Evolutionary conservation across 2,797 vertebrate species (phyloP).

Genomic region (Acrossocheilus fasciatus): DNA sequence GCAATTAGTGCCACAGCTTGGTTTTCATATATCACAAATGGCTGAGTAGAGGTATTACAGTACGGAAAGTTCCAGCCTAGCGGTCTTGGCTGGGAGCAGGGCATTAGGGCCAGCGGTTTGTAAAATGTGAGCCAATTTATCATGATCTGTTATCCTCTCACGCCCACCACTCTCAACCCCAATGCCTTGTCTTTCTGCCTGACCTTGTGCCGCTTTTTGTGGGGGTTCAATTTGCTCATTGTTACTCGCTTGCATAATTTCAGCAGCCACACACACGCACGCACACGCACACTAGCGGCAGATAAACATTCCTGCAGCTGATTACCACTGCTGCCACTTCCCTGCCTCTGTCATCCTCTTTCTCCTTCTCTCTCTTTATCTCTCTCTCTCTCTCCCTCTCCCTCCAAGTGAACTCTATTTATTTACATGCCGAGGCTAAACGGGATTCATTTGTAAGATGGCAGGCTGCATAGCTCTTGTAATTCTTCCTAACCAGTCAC

Average conservation of each 20-base stretch:
- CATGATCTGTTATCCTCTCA: constrained; percentile 92
- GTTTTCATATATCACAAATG: constrained; percentile 97
- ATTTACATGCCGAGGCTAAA: constrained; percentile 93
- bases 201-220: constrained; percentile 89
- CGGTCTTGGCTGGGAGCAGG: constrained; percentile 80
- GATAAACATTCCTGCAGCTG: constrained; percentile 68
- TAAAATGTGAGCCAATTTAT: constrained; percentile 97
- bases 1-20: constrained; percentile 95
- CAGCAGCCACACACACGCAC: constrained; percentile 64
- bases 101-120: constrained; percentile 95
- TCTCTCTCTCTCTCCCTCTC: constrained; percentile 61
- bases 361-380: constrained; percentile 69
- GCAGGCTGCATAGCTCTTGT: constrained; percentile 85
- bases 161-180: constrained; percentile 83
- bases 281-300: background rate
- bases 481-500: constrained; percentile 91
- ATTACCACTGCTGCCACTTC: constrained; percentile 76
- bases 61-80: constrained; percentile 70
- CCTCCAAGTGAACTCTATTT: constrained; percentile 85
- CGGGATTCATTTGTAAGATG: constrained; percentile 86
- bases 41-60: constrained; percentile 74
- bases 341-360: constrained; percentile 71
- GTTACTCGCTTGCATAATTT: constrained; percentile 95
- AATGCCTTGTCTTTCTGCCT: constrained; percentile 88
- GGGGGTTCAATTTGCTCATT: constrained; percentile 92